A percentile compares a stretch with the other conserved stretches of the same genome.
phyloP scores from a whole-genome alignment of 2,797 vertebrate species.

The Oceanodroma leucorhoa region DNA sequence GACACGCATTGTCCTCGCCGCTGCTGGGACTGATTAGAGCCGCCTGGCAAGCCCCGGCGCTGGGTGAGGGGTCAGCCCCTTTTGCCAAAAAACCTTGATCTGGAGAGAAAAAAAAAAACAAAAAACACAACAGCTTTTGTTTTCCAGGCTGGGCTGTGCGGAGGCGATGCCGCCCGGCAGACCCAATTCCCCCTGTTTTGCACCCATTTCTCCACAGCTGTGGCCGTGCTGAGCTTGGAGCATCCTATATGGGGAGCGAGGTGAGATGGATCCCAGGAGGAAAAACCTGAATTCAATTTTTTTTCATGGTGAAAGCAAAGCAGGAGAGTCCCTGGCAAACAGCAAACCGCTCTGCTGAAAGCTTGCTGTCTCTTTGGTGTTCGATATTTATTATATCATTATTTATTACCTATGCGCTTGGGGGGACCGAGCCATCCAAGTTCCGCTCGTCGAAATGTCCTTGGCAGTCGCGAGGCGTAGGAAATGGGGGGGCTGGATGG shows the following conservation, averaged over 20 bases:
- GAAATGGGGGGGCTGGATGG: not conserved
- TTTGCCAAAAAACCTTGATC: slow-evolving; percentile 21
- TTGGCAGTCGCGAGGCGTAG: not conserved
- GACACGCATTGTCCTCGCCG: slow-evolving; percentile 50
- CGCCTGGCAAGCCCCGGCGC: slow-evolving; percentile 5
- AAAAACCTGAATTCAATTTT: not conserved
- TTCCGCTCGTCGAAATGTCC: not conserved
- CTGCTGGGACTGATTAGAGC: slow-evolving; percentile 60
- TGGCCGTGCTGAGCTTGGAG: not conserved
- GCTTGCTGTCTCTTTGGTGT: not conserved
- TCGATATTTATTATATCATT: not conserved
- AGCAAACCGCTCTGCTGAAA: not conserved
- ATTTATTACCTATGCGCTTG: not conserved
- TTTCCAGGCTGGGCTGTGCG: not conserved
- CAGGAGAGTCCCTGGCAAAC: not conserved
- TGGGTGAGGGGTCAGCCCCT: slow-evolving; percentile 54
- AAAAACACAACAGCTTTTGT: not conserved
- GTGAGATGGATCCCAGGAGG: not conserved
- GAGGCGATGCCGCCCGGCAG: accelerated
- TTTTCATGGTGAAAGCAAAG: not conserved
- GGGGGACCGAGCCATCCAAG: not conserved
- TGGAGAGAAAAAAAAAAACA: not conserved
- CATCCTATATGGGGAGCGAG: accelerated
- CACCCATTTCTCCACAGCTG: not conserved
- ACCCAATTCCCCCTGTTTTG: not conserved